phyloP scores from a whole-genome alignment of 1,140 invertebrate genomes.

The Drosophila funebris region DNA sequence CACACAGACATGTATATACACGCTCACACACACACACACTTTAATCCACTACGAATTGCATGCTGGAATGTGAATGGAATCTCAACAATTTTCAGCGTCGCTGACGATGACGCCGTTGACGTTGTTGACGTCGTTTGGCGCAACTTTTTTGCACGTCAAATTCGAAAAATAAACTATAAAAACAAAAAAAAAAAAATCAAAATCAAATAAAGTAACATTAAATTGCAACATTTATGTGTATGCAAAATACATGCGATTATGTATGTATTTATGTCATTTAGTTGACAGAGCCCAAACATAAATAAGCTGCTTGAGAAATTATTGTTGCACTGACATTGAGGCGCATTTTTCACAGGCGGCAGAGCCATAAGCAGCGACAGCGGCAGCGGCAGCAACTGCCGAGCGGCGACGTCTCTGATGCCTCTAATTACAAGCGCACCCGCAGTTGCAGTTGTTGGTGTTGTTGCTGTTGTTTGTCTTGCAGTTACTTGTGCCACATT shows the following conservation, averaged over 20 bases:
- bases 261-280: slow-evolving; percentile 11
- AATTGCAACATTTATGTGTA: slow-evolving; percentile 57
- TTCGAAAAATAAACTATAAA: slow-evolving; percentile 22
- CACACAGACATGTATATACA: slow-evolving; percentile 38
- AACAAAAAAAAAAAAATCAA: slow-evolving; percentile 5
- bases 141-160: slow-evolving; percentile 47
- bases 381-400: neutral
- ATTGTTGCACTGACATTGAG: slow-evolving; percentile 78
- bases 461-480: slow-evolving; percentile 41
- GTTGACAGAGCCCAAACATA: slow-evolving; percentile 35
- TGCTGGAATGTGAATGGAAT: slow-evolving; percentile 84
- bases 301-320: slow-evolving; percentile 71
- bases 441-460: slow-evolving; percentile 30
- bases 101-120: slow-evolving; percentile 75
- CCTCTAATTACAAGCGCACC: slow-evolving; percentile 66
- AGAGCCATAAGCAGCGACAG: neutral
- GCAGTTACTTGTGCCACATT: slow-evolving; percentile 78
- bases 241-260: slow-evolving; percentile 21
- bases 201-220: slow-evolving; percentile 16
- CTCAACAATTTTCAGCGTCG: slow-evolving; percentile 80
- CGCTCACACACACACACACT: neutral
- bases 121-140: slow-evolving; percentile 32
- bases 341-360: slow-evolving; percentile 40
- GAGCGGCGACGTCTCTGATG: slow-evolving; percentile 32
- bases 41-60: slow-evolving; percentile 81